phyloP scores from a whole-genome alignment of 2,888 invertebrate species.

The Thereva nobilitata region DNA sequence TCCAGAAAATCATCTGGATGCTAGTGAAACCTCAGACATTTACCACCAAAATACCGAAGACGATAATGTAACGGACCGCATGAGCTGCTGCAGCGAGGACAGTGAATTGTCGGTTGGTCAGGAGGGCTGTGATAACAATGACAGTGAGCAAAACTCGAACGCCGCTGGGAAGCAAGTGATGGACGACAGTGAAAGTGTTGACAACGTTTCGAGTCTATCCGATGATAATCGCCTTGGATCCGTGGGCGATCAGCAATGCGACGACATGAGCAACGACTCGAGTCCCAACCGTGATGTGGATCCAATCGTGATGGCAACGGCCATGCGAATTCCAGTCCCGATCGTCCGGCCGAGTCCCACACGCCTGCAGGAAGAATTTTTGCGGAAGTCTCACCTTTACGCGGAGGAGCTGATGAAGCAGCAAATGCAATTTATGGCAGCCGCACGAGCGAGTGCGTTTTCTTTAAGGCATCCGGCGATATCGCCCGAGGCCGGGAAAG shows the following conservation, averaged over 20 bases:
- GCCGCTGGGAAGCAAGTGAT: slow-evolving; percentile 2
- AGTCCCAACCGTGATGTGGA: slow-evolving; percentile 39
- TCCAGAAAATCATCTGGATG: slow-evolving; percentile 32
- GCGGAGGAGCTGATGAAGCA: slow-evolving; percentile 59
- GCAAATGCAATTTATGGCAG: slow-evolving; percentile 59
- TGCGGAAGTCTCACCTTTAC: slow-evolving; percentile 57
- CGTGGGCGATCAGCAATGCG: slow-evolving; percentile 25
- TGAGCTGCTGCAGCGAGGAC: slow-evolving; percentile 75
- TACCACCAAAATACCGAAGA: slow-evolving; percentile 37
- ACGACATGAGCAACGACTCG: slow-evolving; percentile 41
- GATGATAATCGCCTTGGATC: slow-evolving; percentile 36
- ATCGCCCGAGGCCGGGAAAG: slow-evolving; percentile 39
- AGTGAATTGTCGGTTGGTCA: slow-evolving; percentile 83
- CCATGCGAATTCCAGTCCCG: slow-evolving; percentile 46
- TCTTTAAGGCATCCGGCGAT: slow-evolving; percentile 46
- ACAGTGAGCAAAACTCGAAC: slow-evolving; percentile 36
- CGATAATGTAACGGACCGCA: slow-evolving; percentile 55
- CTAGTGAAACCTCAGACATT: slow-evolving; percentile 41
- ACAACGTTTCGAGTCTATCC: slow-evolving; percentile 39
- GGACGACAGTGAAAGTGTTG: slow-evolving; percentile 41
- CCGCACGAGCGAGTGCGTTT: slow-evolving; percentile 55
- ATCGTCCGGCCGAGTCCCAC: slow-evolving; percentile 47
- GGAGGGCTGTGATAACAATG: slow-evolving; percentile 57
- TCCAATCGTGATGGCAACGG: slow-evolving; percentile 45
- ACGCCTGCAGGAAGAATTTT: slow-evolving; percentile 57